Evolutionary conservation across 2,113 vertebrate species (phyloP).

Genomic region (Prietella phreatophila): DNA sequence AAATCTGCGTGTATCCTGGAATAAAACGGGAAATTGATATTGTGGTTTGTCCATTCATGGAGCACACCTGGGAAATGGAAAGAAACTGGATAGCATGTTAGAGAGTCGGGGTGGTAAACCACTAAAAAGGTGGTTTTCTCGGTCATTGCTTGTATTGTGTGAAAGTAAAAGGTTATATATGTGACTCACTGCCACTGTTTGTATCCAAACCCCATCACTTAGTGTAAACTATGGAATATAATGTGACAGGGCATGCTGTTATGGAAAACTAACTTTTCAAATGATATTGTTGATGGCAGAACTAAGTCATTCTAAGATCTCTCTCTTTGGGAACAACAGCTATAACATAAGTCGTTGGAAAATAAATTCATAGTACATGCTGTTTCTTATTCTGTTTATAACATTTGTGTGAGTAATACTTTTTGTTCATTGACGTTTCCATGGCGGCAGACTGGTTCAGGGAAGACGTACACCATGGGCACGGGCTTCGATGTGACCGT

Average conservation of each 20-base stretch:
- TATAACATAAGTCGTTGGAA: too few relatives aligned
- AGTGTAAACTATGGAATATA: background rate
- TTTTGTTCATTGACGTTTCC: background rate
- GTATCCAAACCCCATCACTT: background rate
- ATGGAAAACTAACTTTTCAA: background rate
- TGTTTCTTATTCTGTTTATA: background rate
- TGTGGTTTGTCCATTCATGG: background rate
- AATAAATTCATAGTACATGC: background rate
- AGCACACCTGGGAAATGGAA: background rate
- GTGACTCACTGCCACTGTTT: background rate
- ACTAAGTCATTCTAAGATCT: background rate
- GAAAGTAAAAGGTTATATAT: background rate
- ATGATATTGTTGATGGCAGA: background rate
- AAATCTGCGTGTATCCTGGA: background rate
- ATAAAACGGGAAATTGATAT: background rate
- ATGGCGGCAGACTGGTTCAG: constrained; percentile 83
- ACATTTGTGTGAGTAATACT: background rate
- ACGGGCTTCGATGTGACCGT: constrained; percentile 85
- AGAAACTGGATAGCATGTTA: background rate
- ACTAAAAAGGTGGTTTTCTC: background rate
- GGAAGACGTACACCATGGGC: constrained; percentile 97
- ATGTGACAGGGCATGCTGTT: background rate
- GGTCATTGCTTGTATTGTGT: background rate
- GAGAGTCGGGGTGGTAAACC: background rate
- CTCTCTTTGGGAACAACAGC: background rate